Conservation (phyloP, 2,113 vertebrate genomes). For the Oxyruncus cristatus region DNA sequence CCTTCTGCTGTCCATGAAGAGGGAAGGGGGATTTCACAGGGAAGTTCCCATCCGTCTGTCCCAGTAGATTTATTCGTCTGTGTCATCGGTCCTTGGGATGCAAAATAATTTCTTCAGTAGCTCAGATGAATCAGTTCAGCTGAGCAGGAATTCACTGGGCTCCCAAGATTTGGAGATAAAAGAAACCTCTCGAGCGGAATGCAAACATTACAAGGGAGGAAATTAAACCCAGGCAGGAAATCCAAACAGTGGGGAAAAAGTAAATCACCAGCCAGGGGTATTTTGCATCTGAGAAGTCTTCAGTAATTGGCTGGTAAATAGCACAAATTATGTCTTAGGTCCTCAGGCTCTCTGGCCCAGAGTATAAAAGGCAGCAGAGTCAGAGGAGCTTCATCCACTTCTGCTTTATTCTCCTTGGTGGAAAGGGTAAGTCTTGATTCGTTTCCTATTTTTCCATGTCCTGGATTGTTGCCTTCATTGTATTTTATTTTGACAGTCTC, state of each 20-base stretch:
- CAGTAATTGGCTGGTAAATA: background rate
- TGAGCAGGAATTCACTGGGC: background rate
- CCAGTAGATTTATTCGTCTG: background rate
- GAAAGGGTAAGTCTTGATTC: slow-evolving; percentile 12
- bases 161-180: background rate
- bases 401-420: background rate
- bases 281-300: slow-evolving; percentile 28
- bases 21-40: background rate
- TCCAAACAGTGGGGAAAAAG: background rate
- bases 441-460: background rate
- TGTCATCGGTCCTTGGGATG: background rate
- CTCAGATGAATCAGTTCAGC: background rate
- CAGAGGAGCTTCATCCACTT: background rate
- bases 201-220: background rate
- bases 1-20: accelerated
- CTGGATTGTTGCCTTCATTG: background rate
- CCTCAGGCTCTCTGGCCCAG: background rate
- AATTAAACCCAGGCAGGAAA: background rate
- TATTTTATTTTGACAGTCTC: background rate
- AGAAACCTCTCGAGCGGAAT: background rate
- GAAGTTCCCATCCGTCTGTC: background rate
- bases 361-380: slow-evolving; percentile 12
- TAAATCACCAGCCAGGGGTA: background rate
- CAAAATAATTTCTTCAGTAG: background rate
- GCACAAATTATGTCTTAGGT: background rate